Percentiles rank a stretch among this genome's conserved stretches.
phyloP scores from a whole-genome alignment of 2,113 vertebrate species.

The Notothenia coriiceps region DNA sequence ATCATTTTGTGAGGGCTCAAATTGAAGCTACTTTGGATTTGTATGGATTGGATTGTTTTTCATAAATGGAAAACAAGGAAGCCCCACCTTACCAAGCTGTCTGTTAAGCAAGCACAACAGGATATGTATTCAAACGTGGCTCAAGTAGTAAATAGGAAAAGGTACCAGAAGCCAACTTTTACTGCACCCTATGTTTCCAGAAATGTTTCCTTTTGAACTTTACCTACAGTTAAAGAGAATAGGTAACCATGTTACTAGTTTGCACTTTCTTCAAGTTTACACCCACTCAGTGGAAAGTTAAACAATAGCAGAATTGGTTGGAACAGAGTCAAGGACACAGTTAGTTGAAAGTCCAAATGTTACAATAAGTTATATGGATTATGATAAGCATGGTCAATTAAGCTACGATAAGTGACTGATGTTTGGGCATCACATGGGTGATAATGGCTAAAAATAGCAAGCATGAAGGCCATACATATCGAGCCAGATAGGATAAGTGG shows the following conservation, averaged over 20 bases:
- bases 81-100: neutral
- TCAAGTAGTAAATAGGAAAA: neutral
- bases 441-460: constrained; percentile 11
- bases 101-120: constrained; percentile 34
- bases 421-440: neutral
- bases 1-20: neutral
- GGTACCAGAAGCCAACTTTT: too few species aligned
- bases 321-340: constrained; percentile 27
- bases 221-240: neutral
- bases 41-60: too few species aligned
- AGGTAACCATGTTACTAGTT: neutral
- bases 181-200: neutral
- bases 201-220: neutral
- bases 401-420: neutral
- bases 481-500: constrained; percentile 13
- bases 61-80: neutral
- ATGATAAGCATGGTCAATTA: constrained; percentile 9
- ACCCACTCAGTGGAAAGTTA: constrained; percentile 2
- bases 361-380: neutral
- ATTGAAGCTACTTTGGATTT: too few species aligned
- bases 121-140: constrained; percentile 13
- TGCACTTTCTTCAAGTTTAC: neutral
- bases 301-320: neutral
- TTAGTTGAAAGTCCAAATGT: constrained; percentile 24
- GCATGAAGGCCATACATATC: neutral